Evolutionary conservation across 2,113 vertebrate species (phyloP).

Genomic region (Corythornis madagascariensis): DNA sequence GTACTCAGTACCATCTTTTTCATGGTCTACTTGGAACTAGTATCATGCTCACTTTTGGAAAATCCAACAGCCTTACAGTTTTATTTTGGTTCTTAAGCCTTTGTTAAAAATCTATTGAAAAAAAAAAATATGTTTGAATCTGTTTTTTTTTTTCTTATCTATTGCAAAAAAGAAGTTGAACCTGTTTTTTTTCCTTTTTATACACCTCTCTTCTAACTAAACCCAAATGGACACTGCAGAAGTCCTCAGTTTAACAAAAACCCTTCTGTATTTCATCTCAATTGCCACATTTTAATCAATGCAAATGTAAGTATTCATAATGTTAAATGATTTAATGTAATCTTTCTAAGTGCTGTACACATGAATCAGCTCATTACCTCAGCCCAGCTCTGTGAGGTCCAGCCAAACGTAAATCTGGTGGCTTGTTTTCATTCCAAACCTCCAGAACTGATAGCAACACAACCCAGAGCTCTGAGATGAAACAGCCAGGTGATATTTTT

Average conservation of each 20-base stretch:
- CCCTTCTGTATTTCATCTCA: background rate
- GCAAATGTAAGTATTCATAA: constrained; percentile 27
- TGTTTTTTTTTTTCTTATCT: background rate
- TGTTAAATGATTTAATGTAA: background rate
- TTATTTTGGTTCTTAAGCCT: background rate
- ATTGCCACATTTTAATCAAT: background rate
- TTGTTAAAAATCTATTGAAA: background rate
- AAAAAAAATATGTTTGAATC: background rate
- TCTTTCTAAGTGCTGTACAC: background rate
- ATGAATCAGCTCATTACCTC: constrained; percentile 28
- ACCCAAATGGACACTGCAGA: background rate
- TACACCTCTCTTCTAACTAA: background rate
- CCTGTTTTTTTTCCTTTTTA: background rate
- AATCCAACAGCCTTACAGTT: background rate
- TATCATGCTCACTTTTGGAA: background rate
- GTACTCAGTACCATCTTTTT: background rate
- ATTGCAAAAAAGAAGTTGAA: background rate
- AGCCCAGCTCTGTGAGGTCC: background rate
- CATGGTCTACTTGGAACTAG: background rate
- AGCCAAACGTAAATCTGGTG: background rate
- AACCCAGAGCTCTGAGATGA: background rate
- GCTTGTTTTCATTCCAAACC: background rate
- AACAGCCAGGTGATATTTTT: background rate
- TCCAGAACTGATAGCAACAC: background rate
- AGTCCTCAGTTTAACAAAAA: background rate